Evolutionary conservation across 1,140 invertebrate species (phyloP), one percentile per base, ranked within the genome.

Genomic region (Drosophila leontia): DNA sequence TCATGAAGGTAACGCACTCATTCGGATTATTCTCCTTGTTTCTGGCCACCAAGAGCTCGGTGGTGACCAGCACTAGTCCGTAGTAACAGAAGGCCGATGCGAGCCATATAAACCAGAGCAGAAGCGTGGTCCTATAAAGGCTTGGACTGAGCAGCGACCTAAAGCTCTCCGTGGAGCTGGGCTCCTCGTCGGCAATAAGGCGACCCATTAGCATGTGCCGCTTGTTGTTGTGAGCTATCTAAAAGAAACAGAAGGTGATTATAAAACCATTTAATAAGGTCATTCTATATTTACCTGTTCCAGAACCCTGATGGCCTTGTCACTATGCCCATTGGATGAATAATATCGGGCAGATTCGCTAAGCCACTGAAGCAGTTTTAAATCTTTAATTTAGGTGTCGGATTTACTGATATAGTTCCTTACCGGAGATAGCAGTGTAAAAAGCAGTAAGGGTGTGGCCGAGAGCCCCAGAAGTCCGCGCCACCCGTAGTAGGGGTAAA

Each of bases 61-160:
- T 99, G 1, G 98, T 98, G 95, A 99, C 98, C 47, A 99, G 93
- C 6, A 99, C 98, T 39, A 99, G 94, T 2, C 98, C 98, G 92
- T 99, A 99, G 92, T 99, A 99, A 81, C 97, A 98, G 93, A 99
- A 99, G 3, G 98, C 97, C 93, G 97, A 98, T 0, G 97, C 95
- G 94, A 98, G 96, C 98, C 98, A 99, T 74, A 99, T 98, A 80
- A 98, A 95, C 98, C 98, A 99, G 5, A 99, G 93, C 6, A 99
- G 93, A 17, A 97, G 85, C n/a, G 97, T 98, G 7, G 97, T 98
- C 64, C 94, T 94, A 87, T 96, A 95, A 65, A 98, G 94, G 76
- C 97, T 96, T 32, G 96, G 96, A 72, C 96, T 96, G 29, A 98
- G 93, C 2, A 98, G 93, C 93, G 98, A 97, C 81, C 94, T 94